Conservation (phyloP, 1,140 invertebrate species). For the Lepeophtheirus salmonis region DNA sequence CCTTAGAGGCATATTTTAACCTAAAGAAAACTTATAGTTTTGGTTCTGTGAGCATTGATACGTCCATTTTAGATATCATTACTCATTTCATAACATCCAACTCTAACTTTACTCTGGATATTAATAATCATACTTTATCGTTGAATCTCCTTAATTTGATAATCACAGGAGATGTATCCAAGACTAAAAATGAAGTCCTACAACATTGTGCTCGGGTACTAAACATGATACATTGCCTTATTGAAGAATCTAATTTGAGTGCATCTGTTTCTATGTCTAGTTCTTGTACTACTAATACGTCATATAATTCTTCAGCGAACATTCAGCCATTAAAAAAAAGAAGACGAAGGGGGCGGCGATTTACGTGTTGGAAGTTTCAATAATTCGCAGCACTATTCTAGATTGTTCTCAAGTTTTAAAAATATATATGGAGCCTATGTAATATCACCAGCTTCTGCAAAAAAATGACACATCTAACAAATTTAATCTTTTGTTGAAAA, state of each 20-base stretch:
- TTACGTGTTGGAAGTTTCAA: conserved; percentile 41
- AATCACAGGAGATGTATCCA: not conserved
- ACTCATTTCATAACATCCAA: not conserved
- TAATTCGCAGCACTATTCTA: conserved; percentile 49
- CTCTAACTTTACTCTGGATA: not conserved
- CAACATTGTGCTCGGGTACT: not conserved
- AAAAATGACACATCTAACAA: not conserved
- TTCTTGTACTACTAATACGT: not conserved
- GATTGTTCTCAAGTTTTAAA: conserved; percentile 49
- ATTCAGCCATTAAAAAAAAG: not conserved
- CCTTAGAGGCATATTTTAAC: not conserved
- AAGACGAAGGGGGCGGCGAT: conserved; percentile 13
- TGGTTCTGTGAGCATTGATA: not conserved
- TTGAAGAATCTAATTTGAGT: not conserved
- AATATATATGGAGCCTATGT: conserved; percentile 56
- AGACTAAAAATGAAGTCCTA: not conserved
- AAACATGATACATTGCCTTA: not conserved
- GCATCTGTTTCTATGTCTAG: not conserved
- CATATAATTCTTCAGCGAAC: not conserved
- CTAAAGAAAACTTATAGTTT: not conserved
- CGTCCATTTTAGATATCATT: not conserved
- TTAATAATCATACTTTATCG: not conserved
- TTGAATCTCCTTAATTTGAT: not conserved
- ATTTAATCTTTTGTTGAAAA: not conserved
- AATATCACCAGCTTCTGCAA: not conserved